Percentiles rank a stretch among this genome's conserved stretches.
Conservation (phyloP, 2,888 invertebrate genomes). For the Caradrina kadenii region DNA sequence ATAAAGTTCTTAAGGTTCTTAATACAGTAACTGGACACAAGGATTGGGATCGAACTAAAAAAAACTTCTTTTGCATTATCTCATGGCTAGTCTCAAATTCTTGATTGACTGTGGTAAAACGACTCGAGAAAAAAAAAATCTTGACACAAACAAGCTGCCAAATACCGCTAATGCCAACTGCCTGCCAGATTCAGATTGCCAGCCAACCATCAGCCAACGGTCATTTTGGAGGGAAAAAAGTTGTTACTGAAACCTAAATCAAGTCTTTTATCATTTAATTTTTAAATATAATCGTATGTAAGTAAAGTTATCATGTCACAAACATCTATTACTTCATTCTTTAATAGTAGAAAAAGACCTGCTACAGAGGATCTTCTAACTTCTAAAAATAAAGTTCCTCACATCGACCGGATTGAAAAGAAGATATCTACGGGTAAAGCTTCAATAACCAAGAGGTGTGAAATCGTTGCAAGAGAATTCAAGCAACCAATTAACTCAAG, state of each 20-base stretch:
- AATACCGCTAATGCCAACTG: background rate
- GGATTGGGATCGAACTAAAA: no score
- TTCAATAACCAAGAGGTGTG: slow-evolving; percentile 61
- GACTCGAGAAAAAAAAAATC: no score
- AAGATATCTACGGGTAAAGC: slow-evolving; percentile 69
- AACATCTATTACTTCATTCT: slow-evolving; percentile 94
- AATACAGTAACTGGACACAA: no score
- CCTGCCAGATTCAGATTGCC: background rate
- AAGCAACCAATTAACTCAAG: slow-evolving; percentile 47
- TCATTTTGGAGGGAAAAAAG: slow-evolving; percentile 73
- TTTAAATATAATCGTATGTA: slow-evolving; percentile 4
- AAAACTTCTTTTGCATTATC: no score
- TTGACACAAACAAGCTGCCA: no score
- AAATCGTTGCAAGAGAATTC: slow-evolving; percentile 39
- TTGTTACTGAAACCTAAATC: background rate
- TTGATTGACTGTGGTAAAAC: no score
- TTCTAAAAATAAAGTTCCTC: slow-evolving; percentile 88
- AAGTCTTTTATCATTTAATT: background rate
- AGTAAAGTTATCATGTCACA: slow-evolving; percentile 91
- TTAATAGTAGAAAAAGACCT: slow-evolving; percentile 94
- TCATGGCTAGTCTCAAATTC: no score
- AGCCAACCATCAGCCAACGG: slow-evolving; percentile 2
- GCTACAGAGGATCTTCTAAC: slow-evolving; percentile 92
- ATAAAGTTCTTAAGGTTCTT: no score
- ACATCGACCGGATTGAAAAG: slow-evolving; percentile 76